A percentile compares a stretch with the other conserved stretches of the same genome.
Evolutionary conservation across 2,113 vertebrate species (phyloP).

Genomic region (Parus major): DNA sequence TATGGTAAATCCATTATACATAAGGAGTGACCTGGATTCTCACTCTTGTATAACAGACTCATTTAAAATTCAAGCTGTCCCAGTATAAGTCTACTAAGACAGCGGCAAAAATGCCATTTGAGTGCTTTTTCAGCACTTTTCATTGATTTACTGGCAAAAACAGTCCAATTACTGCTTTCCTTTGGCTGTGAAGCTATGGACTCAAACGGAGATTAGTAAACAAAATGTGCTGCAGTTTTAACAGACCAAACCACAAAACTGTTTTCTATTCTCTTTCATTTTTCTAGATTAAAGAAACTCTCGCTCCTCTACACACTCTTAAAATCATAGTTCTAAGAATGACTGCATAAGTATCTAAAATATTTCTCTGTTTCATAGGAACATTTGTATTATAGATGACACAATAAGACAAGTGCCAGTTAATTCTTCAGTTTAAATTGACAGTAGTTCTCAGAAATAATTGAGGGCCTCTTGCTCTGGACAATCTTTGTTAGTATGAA

Average conservation of each 20-base stretch:
- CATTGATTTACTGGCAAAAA: background rate
- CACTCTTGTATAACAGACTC: background rate
- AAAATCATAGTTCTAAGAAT: background rate
- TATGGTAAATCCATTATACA: constrained; percentile 5
- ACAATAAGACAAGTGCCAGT: background rate
- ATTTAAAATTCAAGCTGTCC: constrained; percentile 16
- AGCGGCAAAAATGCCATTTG: background rate
- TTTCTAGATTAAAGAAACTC: background rate
- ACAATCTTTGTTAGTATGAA: background rate
- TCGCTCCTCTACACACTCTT: background rate
- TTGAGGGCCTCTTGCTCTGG: background rate
- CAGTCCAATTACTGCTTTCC: background rate
- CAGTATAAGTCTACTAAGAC: background rate
- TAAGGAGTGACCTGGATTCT: constrained; percentile 37
- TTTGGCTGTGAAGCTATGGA: background rate
- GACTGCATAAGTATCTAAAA: background rate
- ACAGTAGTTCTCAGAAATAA: background rate
- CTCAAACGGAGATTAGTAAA: background rate
- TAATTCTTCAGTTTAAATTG: background rate
- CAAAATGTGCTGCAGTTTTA: background rate
- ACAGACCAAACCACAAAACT: background rate
- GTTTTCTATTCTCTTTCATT: background rate
- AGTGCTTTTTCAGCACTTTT: constrained; percentile 29
- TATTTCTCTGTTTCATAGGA: background rate
- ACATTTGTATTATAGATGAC: background rate